Percentiles rank a stretch among this genome's conserved stretches.
Evolutionary conservation across 2,113 vertebrate genomes (phyloP).

Genomic region (Piaya cayana): DNA sequence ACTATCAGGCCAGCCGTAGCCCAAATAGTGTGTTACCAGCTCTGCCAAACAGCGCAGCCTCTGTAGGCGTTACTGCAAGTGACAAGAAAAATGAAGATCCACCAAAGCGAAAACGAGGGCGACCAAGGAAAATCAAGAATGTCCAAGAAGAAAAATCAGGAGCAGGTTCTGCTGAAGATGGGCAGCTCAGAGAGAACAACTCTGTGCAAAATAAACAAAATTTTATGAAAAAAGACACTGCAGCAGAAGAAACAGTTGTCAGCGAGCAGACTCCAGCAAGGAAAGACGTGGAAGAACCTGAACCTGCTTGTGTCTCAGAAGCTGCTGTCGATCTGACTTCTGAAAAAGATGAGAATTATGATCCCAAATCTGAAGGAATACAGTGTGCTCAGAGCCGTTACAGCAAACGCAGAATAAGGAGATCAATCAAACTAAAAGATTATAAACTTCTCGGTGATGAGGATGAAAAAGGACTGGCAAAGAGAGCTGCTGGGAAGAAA

Average conservation of each 20-base stretch:
- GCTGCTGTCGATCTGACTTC: conserved; percentile 10
- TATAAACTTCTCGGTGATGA: conserved; percentile 84
- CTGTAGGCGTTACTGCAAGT: background rate
- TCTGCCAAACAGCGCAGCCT: background rate
- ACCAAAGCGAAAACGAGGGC: conserved; percentile 86
- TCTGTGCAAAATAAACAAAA: conserved; percentile 75
- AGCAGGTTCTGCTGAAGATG: conserved; percentile 41
- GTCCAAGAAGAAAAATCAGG: conserved; percentile 53
- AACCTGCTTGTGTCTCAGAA: conserved; percentile 30
- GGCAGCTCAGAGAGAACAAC: conserved; percentile 75
- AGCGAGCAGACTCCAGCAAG: background rate
- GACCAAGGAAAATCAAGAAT: conserved; percentile 80
- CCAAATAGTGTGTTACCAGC: background rate
- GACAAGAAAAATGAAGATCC: conserved; percentile 47
- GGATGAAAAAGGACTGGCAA: conserved; percentile 72
- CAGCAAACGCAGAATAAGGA: conserved; percentile 86
- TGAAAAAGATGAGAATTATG: conserved; percentile 78
- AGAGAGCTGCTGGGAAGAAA: conserved; percentile 79
- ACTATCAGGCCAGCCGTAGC: conserved; percentile 63
- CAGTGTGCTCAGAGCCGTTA: conserved; percentile 74
- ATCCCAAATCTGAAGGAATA: conserved; percentile 62
- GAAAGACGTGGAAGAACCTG: conserved; percentile 38
- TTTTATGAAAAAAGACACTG: conserved; percentile 13
- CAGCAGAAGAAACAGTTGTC: background rate
- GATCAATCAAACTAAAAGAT: conserved; percentile 86